Base-by-base conservation (phyloP, 2,113 vertebrate species). In the Brachyhypopomus occidentalis region DNA sequence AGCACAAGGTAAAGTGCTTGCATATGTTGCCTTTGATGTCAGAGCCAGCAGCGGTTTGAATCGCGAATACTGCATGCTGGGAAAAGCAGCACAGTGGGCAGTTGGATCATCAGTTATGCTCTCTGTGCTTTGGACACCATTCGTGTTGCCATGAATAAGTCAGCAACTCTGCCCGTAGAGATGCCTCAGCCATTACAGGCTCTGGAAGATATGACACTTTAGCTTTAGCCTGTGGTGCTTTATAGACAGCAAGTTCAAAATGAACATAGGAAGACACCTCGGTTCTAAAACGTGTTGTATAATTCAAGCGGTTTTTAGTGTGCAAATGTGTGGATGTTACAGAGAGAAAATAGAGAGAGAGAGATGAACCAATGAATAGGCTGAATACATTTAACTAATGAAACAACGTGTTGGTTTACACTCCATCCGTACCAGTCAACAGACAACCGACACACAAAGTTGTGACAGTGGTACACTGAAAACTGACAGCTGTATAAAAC, bases 81-180 rank as follows among this genome's bases (percentile, higher is more conserved):
- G 55, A 72, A 72, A 71, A 79, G 67, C 77, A 36, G 36, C 30
- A 19, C 27, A 34, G 27, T 66, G 34, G 34, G 30, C 66, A 41
- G 66, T 58, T 58, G 69, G 36, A 69, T 72, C 69, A 79, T 72
- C 78, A 7, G 58, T 72, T 79, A 79, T 62, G 69, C 58, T 79
- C 69, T 79, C 71, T 72, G 67, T 72, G 58, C 69, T 79, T 58
- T 48, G 56, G 69, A 72, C 60, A 22, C 36, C 78, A 45, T 72
- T 72, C 34, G 17, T 72, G 67, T 79, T 79, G 62, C 62, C 78
- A 79, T 63, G 36, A 72, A 79, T 62, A 63, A 72, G 69, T 80
- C 45, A 78, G 23, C 27, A 2, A 63, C 23, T 62, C 17, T 19
- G 38, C n/a, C 30, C 23, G 6, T 70, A 72, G 60, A 48, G 56